Base-by-base conservation (phyloP, 2,888 invertebrate genomes). In the Epsilonema sp. region DNA sequence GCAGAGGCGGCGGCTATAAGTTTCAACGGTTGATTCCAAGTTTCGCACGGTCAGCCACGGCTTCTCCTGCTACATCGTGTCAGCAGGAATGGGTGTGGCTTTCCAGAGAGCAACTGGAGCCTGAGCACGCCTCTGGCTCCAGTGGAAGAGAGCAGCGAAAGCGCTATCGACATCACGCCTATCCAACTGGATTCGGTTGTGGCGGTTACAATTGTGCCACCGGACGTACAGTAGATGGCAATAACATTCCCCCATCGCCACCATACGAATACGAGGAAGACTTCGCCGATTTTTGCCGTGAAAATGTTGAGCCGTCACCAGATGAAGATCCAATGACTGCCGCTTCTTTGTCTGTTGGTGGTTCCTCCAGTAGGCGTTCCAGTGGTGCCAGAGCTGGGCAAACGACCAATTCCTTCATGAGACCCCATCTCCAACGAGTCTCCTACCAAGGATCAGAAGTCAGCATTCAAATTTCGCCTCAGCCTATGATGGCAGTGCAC, bases 51-150 rank as follows among this genome's bases (percentile, higher is more conserved):
- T 21, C n/a, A n/a, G 8, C 20, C 16, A 11, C 5, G 8, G 20
- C 59, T 63, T 52, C 58, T 66, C 20, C 57, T 38, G 47, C 51
- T 2, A 53, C 52, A 16, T 52, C 54, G n/a, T 46, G 48, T 2
- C 43, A 48, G 13, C 39, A 39, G 22, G 39, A 39, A n/a, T 39
- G 39, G 39, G 39, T 39, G 20, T 39, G 39, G 39, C 8, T 39
- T 5, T 39, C 39, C 16, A 39, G n/a, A n/a, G 39, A 39, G 16
- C 39, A 39, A n/a, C 22, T 39, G 22, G 39, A 39, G 39, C 8
- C 8, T 20, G 21, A 21, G 16, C 20, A 39, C 8, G 5, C 39
- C 8, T 11, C 39, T 20, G 39, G n/a, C 39, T 11, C 5, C 8
- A 5, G 13, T 39, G 8, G 39, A 5, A n/a, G 39, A 5, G 8